phyloP scores from a whole-genome alignment of 1,140 invertebrate genomes.

The Delia radicum region DNA sequence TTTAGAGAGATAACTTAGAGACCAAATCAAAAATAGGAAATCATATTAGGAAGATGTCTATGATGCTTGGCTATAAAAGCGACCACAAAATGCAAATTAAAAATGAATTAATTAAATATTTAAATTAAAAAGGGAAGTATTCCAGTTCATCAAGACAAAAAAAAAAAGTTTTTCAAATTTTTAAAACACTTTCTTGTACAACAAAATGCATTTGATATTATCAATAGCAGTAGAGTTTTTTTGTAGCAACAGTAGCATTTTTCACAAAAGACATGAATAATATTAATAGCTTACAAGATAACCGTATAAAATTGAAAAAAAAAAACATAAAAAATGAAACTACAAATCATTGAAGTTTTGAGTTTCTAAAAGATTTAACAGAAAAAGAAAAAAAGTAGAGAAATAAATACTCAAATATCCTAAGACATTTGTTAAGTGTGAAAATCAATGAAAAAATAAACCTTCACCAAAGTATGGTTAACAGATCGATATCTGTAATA shows the following conservation, averaged over 20 bases:
- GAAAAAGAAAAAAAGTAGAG: neutral
- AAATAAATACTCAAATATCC: neutral
- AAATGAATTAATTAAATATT: too few relatives aligned
- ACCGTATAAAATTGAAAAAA: neutral
- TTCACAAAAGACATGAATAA: neutral
- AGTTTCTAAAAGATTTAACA: neutral
- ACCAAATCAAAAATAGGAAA: too few relatives aligned
- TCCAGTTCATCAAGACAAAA: too few relatives aligned
- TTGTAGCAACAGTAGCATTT: neutral
- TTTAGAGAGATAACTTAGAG: too few relatives aligned
- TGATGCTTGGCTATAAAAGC: too few relatives aligned
- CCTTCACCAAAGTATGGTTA: constrained; percentile 9
- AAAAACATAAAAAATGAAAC: neutral
- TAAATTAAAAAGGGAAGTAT: too few relatives aligned
- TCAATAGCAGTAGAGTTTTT: neutral
- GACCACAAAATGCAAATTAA: too few relatives aligned
- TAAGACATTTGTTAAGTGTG: constrained; percentile 23
- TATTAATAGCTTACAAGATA: constrained; percentile 21
- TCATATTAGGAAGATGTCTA: too few relatives aligned
- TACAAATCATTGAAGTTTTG: neutral
- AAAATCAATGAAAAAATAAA: constrained; percentile 21
- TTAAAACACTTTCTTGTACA: too few relatives aligned
- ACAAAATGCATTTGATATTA: too few relatives aligned
- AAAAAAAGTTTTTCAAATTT: too few relatives aligned
- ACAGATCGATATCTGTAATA: constrained; percentile 20